phyloP scores from a whole-genome alignment of 2,797 vertebrate species.

The Loris lydekkerianus region DNA sequence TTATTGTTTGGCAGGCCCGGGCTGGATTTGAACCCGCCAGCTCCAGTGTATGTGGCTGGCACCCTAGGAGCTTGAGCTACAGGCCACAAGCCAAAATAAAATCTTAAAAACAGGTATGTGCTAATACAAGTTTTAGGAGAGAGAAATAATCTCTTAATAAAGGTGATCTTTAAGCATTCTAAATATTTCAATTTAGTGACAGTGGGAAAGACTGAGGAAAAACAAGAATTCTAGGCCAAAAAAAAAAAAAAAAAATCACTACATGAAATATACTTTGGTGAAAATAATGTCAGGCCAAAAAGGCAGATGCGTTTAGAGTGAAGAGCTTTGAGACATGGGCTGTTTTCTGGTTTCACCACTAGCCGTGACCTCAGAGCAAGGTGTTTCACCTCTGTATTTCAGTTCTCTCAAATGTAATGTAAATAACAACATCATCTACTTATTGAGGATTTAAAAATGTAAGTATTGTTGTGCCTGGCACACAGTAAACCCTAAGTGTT shows the following conservation, averaged over 20 bases:
- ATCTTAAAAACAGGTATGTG: background rate
- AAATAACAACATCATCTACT: background rate
- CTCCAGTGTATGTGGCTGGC: too few species aligned
- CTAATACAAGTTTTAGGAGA: conserved; percentile 21
- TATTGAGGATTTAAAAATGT: conserved; percentile 9
- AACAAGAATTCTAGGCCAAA: background rate
- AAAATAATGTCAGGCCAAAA: conserved; percentile 18
- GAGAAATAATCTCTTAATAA: conserved; percentile 3
- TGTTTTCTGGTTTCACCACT: background rate
- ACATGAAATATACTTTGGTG: background rate
- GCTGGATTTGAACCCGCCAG: too few species aligned
- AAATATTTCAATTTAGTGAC: conserved; percentile 27
- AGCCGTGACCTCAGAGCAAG: background rate
- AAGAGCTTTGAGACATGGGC: background rate
- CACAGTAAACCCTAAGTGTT: background rate
- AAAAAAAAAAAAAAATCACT: background rate
- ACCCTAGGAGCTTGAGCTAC: too few species aligned
- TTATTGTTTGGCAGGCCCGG: too few species aligned
- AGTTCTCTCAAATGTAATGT: conserved; percentile 5
- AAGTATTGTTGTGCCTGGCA: background rate
- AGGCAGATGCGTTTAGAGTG: background rate
- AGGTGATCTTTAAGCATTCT: conserved; percentile 19
- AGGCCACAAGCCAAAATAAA: too few species aligned
- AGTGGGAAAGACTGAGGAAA: background rate
- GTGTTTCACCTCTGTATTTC: background rate